Evolutionary conservation across 2,888 invertebrate genomes (phyloP).

Genomic region (Noctua janthe): DNA sequence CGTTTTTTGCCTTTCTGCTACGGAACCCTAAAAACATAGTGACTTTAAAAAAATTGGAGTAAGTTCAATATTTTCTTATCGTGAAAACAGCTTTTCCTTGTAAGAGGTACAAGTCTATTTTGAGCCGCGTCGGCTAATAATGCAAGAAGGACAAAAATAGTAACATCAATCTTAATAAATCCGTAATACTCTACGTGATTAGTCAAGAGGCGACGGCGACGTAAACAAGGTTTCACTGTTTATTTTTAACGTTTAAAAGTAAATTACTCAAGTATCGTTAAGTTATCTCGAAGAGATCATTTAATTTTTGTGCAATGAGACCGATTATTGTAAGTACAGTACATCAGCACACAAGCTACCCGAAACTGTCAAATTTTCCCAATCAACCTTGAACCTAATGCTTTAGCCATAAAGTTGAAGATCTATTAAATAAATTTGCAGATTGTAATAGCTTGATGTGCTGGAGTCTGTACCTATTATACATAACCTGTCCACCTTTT

Average conservation of each 20-base stretch:
- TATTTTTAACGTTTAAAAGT: not conserved
- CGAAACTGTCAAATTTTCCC: no score
- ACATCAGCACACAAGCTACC: no score
- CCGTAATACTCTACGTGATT: constrained; percentile 16
- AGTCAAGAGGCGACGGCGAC: not conserved
- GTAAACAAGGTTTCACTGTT: constrained; percentile 12
- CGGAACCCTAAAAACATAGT: not conserved
- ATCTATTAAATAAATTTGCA: no score
- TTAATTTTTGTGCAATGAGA: not conserved
- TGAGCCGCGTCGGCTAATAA: not conserved
- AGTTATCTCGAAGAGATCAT: not conserved
- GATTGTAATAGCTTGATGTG: no score
- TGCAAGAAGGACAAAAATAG: constrained; percentile 16
- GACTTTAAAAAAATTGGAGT: not conserved
- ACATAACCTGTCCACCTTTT: no score
- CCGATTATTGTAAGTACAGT: not conserved
- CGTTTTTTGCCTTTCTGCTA: no score
- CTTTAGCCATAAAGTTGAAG: no score
- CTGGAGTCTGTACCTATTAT: no score
- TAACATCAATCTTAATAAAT: constrained; percentile 31
- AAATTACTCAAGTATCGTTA: not conserved
- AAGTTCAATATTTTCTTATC: constrained; percentile 6
- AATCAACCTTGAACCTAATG: no score
- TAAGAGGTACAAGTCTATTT: not conserved
- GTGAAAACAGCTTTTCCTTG: not conserved